Evolutionary conservation across 2,113 vertebrate genomes (phyloP).

Genomic region (Camarhynchus parvulus): DNA sequence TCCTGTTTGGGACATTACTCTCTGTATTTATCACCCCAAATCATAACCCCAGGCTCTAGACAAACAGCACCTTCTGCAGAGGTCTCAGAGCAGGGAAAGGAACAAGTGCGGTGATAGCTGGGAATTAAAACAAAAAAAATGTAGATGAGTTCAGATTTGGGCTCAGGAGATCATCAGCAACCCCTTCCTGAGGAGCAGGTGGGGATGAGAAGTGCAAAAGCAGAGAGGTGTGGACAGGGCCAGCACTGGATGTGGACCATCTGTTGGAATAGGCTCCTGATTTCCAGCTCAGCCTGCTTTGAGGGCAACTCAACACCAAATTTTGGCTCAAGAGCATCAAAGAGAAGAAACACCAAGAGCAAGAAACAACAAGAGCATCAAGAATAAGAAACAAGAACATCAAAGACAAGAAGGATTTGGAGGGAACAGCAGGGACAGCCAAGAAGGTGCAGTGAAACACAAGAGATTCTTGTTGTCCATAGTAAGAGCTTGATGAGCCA

Average conservation of each 20-base stretch:
- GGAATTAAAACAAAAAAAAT: neutral
- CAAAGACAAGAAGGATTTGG: neutral
- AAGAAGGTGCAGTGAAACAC: neutral
- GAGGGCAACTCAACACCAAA: neutral
- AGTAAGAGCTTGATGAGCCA: accelerated
- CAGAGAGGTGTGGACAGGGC: neutral
- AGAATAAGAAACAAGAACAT: neutral
- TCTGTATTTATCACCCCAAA: neutral
- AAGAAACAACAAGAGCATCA: neutral
- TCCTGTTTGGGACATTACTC: neutral
- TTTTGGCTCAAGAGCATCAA: neutral
- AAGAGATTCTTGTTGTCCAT: neutral
- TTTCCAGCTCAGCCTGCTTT: neutral
- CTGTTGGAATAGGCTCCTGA: neutral
- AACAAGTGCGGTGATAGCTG: accelerated
- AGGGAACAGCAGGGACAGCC: neutral
- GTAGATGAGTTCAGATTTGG: neutral
- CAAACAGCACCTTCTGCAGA: neutral
- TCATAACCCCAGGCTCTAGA: neutral
- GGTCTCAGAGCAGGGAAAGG: neutral
- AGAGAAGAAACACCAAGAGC: neutral
- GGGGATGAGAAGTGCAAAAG: neutral
- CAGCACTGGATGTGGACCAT: accelerated
- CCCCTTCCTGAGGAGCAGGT: neutral
- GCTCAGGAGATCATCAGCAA: neutral